These are phyloP conservation scores for Cyprinodon brontotheroides DNA, from an alignment of 2,113 vertebrate genomes.

Conservation along the genomic window DNA sequence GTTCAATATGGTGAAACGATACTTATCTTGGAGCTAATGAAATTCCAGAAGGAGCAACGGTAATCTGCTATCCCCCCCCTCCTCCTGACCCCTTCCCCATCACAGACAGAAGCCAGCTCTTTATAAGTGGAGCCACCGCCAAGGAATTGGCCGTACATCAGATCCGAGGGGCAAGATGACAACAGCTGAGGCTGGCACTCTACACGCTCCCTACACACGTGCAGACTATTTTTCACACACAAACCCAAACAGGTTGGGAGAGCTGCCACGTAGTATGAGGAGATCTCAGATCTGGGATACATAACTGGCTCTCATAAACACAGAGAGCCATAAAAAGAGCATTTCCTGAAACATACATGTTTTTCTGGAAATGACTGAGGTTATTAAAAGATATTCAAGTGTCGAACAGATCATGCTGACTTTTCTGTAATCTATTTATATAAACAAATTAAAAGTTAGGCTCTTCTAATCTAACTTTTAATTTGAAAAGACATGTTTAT, in stretches of 20 bases:
- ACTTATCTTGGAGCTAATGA: constrained; percentile 79
- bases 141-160: constrained; percentile 64
- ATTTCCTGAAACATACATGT: background rate
- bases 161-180: constrained; percentile 61
- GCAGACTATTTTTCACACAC: constrained; percentile 6
- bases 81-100: constrained; percentile 19
- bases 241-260: constrained; percentile 17
- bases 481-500: background rate
- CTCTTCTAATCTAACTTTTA: constrained; percentile 13
- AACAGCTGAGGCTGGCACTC: constrained; percentile 50
- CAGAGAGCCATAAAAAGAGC: background rate
- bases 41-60: constrained; percentile 75
- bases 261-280: constrained; percentile 36
- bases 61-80: constrained; percentile 68
- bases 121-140: constrained; percentile 57
- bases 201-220: constrained; percentile 10
- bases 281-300: constrained; percentile 40
- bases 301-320: constrained; percentile 5
- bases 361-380: background rate
- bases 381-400: constrained; percentile 1
- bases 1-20: constrained; percentile 72
- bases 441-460: background rate
- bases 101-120: constrained; percentile 62
- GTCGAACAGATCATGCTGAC: background rate
- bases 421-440: background rate